Base-by-base conservation (phyloP, 1,140 invertebrate species). In the Antheraea pernyi region DNA sequence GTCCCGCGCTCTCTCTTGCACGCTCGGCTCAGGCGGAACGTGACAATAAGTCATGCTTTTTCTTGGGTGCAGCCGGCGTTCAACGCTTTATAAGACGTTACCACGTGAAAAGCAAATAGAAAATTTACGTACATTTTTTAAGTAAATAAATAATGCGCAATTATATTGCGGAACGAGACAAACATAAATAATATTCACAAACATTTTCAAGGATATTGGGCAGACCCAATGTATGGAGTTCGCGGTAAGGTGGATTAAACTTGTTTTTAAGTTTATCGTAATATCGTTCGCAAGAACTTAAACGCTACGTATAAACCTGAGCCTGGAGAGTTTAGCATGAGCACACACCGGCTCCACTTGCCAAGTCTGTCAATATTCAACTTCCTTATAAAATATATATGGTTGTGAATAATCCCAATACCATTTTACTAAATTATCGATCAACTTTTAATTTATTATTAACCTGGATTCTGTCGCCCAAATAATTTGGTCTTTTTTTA, bases 201-300 rank as follows among this genome's bases (percentile, higher is more conserved):
- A 79, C 81, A 83, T 76, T 82, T 53, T 83, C 80, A 89, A 79
- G 78, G 82, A 84, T 77, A 80, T 87, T 84, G 77, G 73, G 63
- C 64, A 73, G 81, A 81, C 85, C 83, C 78, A 84, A 85, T 83
- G 82, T 85, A 84, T 80, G 77, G 78, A 83, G 73, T 79, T 76
- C 79, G 80, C 77, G 83, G 83, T 75, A 83, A 88, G 80, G 77
- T 78, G 83, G 86, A 88, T 89, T 89, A 83, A 91, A 87, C 79
- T 88, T 86, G 85, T 89, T 88, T 86, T 90, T 88, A 86, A 91
- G 85, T 87, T 89, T 88, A 89, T 87, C 82, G 81, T 75, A 89
- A 90, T 88, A 86, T 88, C 88, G 88, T 90, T 90, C 82, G 79
- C 76, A 71, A 81, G 77, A 79, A 84, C 87, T 85, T 88, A 83